phyloP scores from a whole-genome alignment of 2,797 vertebrate genomes.

The Florisuga fusca region DNA sequence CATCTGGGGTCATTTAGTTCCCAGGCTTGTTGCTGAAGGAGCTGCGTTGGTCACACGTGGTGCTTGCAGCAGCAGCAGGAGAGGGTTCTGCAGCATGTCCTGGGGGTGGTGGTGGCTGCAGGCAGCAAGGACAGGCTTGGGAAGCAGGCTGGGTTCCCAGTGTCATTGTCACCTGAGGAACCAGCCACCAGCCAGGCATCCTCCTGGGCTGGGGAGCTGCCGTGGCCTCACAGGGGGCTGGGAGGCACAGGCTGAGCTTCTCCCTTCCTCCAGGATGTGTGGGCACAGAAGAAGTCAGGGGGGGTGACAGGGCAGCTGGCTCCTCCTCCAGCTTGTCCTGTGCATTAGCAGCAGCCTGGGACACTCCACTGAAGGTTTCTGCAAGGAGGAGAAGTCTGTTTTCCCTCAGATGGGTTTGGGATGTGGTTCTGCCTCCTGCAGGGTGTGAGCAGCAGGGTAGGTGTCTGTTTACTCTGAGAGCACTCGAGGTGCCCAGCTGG shows the following conservation, averaged over 20 bases:
- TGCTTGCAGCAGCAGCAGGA: background rate
- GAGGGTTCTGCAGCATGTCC: too few species aligned
- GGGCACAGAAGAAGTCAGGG: background rate
- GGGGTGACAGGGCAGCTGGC: too few species aligned
- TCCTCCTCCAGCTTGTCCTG: background rate
- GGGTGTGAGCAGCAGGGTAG: background rate
- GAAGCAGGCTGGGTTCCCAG: background rate
- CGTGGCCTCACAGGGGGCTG: background rate
- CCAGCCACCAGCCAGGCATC: background rate
- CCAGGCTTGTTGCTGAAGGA: background rate
- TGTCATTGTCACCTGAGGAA: background rate
- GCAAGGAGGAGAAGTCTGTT: background rate
- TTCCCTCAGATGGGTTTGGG: background rate
- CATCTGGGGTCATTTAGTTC: background rate
- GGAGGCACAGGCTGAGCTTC: background rate
- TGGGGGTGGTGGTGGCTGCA: background rate
- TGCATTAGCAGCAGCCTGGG: fast-evolving
- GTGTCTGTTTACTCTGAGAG: background rate
- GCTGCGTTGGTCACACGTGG: background rate
- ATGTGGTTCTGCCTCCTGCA: background rate
- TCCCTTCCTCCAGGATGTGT: background rate
- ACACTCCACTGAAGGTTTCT: background rate
- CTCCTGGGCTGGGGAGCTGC: background rate
- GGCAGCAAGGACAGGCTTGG: background rate
- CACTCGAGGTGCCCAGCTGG: background rate